Base-by-base conservation (phyloP, 2,797 vertebrate genomes). In the Momotus momota region DNA sequence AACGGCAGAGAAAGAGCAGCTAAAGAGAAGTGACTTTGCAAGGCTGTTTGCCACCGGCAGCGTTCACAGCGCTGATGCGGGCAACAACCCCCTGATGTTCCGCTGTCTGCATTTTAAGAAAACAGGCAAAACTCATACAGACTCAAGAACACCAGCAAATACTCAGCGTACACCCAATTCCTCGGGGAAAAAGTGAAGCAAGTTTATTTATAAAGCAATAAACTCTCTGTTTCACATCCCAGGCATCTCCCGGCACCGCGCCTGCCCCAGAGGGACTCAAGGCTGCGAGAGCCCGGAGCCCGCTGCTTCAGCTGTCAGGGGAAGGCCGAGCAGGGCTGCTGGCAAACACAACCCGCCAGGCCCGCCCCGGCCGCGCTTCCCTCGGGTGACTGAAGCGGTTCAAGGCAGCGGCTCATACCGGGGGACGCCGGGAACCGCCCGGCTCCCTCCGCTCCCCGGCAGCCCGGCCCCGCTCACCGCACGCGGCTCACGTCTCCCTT, bases 401-500 rank as follows among this genome's bases (percentile, higher is more conserved):
- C 13, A 45, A 33, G 52, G 75, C 81, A 23, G 71, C 51, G 15
- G 45, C 12, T 38, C 5, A 13, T 5, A 7, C 25, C 2, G 46
- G 31, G 12, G 27, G 7, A 8, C 29, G 3, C 58, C 65, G 14
- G 14, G 33, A 51, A 22, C 29, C 3, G 13, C 20, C 41, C 1
- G 35, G 20, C 29, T 31, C 13, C 33, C 8, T 6, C 26, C 35
- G 57, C 22, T 4, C 7, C 41, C 48, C 41, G 8, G 13, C 46
- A 9, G 65, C 27, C 60, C 41, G 10, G 5, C 78, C 46, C 41
- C 9, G 22, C 85, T 98, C 98, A 99, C 99, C 99, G 99, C 97
- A 99, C 99, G 97, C 99, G 99, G 97, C 97, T 98, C 97, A 99
- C 98, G 98, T 99, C 99, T 92, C 99, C 99, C 97, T 99, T 99